Evolutionary conservation across 1,140 invertebrate genomes (phyloP).

Genomic region (Drosophila subobscura): DNA sequence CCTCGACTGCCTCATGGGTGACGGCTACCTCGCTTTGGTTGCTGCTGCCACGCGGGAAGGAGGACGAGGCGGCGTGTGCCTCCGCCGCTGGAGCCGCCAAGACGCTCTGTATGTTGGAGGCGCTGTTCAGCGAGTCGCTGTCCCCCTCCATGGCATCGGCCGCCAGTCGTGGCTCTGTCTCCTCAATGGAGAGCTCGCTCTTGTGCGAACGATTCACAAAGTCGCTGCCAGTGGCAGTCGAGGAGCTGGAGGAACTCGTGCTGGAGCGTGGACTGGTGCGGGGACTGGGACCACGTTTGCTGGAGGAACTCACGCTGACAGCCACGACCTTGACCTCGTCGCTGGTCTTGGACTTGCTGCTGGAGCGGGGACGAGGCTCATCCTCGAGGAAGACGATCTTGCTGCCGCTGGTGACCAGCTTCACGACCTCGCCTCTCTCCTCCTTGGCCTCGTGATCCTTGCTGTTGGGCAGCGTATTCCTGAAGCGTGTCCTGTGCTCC

Average conservation of each 20-base stretch:
- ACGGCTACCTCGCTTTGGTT: conserved; percentile 25
- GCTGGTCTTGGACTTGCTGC: conserved; percentile 33
- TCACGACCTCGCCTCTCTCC: conserved; percentile 55
- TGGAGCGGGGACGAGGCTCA: conserved; percentile 21
- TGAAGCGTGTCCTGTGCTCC: conserved; percentile 61
- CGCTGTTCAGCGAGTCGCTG: conserved; percentile 73
- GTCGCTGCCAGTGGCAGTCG: conserved; percentile 45
- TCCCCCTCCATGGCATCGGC: conserved; percentile 58
- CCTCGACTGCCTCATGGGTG: conserved; percentile 16
- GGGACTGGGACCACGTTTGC: conserved; percentile 50
- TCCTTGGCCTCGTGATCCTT: conserved; percentile 26
- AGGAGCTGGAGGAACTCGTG: conserved; percentile 35
- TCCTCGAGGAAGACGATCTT: conserved; percentile 82
- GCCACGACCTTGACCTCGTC: conserved; percentile 79
- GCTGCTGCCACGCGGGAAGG: conserved; percentile 43
- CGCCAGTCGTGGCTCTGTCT: conserved; percentile 63
- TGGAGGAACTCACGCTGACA: conserved; percentile 79
- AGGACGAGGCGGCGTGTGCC: conserved; percentile 16
- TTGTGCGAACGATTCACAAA: conserved; percentile 81
- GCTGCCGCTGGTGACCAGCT: conserved; percentile 76
- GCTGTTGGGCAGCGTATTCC: conserved; percentile 49
- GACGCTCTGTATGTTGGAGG: conserved; percentile 76
- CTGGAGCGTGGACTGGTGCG: neutral
- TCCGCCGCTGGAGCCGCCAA: conserved; percentile 67
- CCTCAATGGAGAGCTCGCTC: conserved; percentile 80